Percentiles rank a stretch among this genome's conserved stretches.
Conservation (phyloP, 2,888 invertebrate genomes). For the Melanchra persicariae region DNA sequence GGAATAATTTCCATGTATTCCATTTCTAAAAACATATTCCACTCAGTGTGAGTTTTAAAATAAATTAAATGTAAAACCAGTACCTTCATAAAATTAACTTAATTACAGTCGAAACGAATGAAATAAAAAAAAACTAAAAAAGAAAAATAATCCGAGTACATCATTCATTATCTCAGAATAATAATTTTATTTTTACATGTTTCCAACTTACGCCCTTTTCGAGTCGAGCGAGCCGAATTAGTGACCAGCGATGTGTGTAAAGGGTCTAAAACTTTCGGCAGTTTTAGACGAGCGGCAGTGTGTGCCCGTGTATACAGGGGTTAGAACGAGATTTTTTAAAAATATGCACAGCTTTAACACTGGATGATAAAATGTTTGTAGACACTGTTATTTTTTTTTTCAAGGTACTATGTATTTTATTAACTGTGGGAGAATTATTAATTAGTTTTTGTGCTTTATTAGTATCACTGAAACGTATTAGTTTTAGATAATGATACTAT, state of each 20-base stretch:
- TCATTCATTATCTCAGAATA: background rate
- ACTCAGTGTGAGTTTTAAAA: background rate
- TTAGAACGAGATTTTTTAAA: conserved; percentile 79
- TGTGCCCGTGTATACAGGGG: conserved; percentile 73
- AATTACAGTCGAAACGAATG: background rate
- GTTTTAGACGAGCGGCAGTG: conserved; percentile 75
- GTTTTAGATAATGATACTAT: background rate
- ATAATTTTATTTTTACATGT: conserved; percentile 51
- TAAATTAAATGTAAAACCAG: background rate
- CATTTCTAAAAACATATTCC: too few relatives aligned
- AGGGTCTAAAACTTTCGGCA: conserved; percentile 86
- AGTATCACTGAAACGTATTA: background rate
- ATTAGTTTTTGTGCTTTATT: conserved; percentile 1
- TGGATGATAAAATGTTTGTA: conserved; percentile 45
- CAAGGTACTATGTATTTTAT: background rate
- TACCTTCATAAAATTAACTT: background rate
- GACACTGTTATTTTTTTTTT: conserved; percentile 13
- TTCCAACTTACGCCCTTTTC: conserved; percentile 78
- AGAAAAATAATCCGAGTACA: background rate
- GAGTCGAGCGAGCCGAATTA: conserved; percentile 78
- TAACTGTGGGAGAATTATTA: conserved; percentile 18
- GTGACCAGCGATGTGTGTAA: conserved; percentile 87
- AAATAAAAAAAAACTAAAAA: background rate
- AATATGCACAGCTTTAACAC: conserved; percentile 67
- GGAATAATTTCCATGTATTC: too few relatives aligned